Conservation (phyloP, 2,113 vertebrate species). For the Malurus cyaneus region DNA sequence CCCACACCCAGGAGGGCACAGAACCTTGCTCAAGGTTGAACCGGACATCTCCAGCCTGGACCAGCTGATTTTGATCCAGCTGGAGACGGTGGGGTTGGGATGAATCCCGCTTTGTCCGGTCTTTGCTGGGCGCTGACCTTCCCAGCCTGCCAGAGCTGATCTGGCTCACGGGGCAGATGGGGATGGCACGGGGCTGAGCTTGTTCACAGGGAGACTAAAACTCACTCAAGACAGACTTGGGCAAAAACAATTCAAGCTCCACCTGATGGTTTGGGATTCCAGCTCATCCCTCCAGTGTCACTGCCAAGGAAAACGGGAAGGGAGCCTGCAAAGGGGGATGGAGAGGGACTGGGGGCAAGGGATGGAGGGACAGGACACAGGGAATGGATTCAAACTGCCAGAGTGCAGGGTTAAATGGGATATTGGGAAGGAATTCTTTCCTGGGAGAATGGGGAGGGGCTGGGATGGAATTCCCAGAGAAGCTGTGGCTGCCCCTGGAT, state of each 20-base stretch:
- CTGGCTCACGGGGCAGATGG: background rate
- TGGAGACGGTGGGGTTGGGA: background rate
- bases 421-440: background rate
- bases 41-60: background rate
- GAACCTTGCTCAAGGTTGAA: background rate
- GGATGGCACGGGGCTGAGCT: background rate
- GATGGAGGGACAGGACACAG: background rate
- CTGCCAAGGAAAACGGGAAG: background rate
- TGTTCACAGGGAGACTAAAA: background rate
- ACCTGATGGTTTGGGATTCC: background rate
- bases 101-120: background rate
- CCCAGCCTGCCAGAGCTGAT: background rate
- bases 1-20: background rate
- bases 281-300: background rate
- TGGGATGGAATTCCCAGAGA: background rate
- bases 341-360: background rate
- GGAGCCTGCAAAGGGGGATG: background rate
- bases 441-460: background rate
- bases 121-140: background rate
- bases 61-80: background rate
- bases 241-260: background rate
- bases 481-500: background rate
- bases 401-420: background rate
- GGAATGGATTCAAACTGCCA: background rate
- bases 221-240: background rate